Evolutionary conservation across 2,888 invertebrate genomes (phyloP).

Genomic region (Priapulus caudatus): DNA sequence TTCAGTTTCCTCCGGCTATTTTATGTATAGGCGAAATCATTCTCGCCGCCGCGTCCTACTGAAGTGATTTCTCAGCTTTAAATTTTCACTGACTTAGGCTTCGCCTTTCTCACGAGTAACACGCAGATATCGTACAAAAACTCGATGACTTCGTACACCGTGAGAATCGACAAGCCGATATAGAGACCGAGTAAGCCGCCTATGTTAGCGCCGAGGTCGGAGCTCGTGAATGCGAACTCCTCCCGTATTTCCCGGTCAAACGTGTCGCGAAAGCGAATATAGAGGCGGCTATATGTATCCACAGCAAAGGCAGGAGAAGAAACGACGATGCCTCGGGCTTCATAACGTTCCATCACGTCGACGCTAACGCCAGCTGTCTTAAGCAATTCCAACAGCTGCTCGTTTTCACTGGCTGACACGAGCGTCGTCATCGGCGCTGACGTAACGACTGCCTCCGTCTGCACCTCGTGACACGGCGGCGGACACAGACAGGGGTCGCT

Average conservation of each 20-base stretch:
- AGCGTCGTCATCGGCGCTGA: background rate
- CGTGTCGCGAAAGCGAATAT: background rate
- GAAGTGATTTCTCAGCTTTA: too few relatives aligned
- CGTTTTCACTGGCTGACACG: too few relatives aligned
- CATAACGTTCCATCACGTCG: background rate
- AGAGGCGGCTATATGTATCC: background rate
- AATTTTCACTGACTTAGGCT: too few relatives aligned
- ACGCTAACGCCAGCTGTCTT: background rate
- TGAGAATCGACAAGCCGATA: background rate
- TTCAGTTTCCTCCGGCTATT: too few relatives aligned
- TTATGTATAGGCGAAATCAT: too few relatives aligned
- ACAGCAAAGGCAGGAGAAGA: background rate
- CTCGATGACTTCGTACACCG: background rate
- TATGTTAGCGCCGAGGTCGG: background rate
- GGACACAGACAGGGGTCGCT: background rate
- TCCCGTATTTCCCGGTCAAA: background rate
- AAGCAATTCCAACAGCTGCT: background rate
- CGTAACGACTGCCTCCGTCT: background rate
- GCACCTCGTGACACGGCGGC: background rate
- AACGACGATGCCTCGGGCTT: background rate
- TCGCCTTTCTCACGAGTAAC: too few relatives aligned
- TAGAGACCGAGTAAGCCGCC: background rate
- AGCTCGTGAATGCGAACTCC: background rate
- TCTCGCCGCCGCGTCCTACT: too few relatives aligned
- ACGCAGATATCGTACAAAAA: background rate